phyloP scores from a whole-genome alignment of 2,888 invertebrate species.

The Balanococcus diminutus region DNA sequence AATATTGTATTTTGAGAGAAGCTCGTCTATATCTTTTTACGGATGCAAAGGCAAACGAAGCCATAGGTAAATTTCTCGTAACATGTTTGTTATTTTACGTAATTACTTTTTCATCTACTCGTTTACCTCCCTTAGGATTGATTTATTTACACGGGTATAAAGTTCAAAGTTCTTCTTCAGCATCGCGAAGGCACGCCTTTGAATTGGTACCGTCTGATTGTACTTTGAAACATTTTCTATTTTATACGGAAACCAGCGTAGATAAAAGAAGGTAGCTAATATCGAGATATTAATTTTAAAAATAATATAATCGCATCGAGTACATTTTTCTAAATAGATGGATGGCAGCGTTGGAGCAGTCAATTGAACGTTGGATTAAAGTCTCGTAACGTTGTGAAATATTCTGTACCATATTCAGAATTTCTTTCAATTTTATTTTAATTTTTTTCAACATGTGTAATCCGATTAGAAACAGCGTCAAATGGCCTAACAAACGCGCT shows the following conservation, averaged over 20 bases:
- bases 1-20: constrained; percentile 93
- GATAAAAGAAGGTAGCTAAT: constrained; percentile 82
- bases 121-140: constrained; percentile 74
- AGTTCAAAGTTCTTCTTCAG: constrained; percentile 79
- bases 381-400: constrained; percentile 31
- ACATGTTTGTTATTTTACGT: neutral
- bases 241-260: constrained; percentile 92
- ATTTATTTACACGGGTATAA: constrained; percentile 93
- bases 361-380: constrained; percentile 81
- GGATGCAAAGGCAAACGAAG: constrained; percentile 83
- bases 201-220: constrained; percentile 85
- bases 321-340: constrained; percentile 70
- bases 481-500: constrained; percentile 43
- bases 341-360: constrained; percentile 92
- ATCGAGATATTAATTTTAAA: neutral
- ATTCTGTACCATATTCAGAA: neutral
- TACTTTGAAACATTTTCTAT: constrained; percentile 85
- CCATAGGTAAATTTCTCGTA: constrained; percentile 72
- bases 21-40: constrained; percentile 93
- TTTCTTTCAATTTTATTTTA: neutral
- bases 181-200: constrained; percentile 90
- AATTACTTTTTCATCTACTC: too few relatives aligned
- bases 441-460: neutral
- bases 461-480: neutral
- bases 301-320: neutral